Conservation (phyloP, 1,140 invertebrate genomes). For the Gonioctena quinquepunctata region DNA sequence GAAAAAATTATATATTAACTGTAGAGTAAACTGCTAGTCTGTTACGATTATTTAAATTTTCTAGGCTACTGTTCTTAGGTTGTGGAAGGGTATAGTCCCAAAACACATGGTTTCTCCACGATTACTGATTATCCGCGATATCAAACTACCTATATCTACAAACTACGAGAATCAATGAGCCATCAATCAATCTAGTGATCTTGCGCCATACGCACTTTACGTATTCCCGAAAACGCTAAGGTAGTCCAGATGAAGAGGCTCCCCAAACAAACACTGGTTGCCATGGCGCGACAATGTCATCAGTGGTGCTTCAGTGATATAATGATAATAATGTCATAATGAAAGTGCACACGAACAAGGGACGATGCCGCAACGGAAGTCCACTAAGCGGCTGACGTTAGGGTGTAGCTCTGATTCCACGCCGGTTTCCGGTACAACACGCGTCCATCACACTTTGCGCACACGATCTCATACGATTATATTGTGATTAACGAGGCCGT, state of each 20-base stretch:
- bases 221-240: no score
- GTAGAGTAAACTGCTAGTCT: no score
- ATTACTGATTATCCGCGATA: no score
- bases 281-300: constrained; percentile 21
- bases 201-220: no score
- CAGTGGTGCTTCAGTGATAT: constrained; percentile 13
- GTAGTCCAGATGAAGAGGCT: not conserved
- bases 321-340: constrained; percentile 29
- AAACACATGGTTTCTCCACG: no score
- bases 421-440: constrained; percentile 23
- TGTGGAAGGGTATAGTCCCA: no score
- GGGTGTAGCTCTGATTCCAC: constrained; percentile 23
- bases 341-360: not conserved
- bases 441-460: constrained; percentile 17
- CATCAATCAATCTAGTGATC: no score
- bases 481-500: constrained; percentile 14
- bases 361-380: constrained; percentile 22
- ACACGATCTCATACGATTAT: constrained; percentile 10
- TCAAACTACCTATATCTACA: no score
- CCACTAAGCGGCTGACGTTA: constrained; percentile 30
- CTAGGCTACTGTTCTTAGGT: no score
- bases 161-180: no score
- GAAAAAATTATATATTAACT: no score
- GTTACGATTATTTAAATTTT: no score
- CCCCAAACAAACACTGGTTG: not conserved